Evolutionary conservation across 2,113 vertebrate genomes (phyloP).

Genomic region (Clarias magur): DNA sequence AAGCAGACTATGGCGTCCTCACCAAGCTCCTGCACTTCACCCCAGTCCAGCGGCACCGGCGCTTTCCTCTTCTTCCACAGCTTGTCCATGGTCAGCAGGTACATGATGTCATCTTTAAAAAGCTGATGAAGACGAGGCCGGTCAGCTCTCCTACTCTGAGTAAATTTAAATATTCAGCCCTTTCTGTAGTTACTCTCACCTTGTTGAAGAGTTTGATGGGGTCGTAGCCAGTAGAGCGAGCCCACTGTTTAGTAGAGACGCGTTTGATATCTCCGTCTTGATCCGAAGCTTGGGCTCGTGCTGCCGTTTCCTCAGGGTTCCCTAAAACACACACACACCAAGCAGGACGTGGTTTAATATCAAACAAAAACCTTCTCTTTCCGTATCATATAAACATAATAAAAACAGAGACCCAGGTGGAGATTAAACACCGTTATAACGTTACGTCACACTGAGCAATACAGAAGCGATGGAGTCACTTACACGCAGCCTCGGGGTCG

Average conservation of each 20-base stretch:
- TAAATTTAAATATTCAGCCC: not conserved
- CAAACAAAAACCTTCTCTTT: not conserved
- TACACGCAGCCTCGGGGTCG: constrained; percentile 94
- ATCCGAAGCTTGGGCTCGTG: constrained; percentile 85
- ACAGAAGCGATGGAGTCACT: constrained; percentile 63
- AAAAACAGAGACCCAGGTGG: not conserved
- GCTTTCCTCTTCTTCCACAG: constrained; percentile 97
- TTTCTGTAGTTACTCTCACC: constrained; percentile 67
- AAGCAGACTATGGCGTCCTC: constrained; percentile 32
- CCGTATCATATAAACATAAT: not conserved
- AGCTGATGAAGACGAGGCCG: constrained; percentile 70
- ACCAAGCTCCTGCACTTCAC: constrained; percentile 84
- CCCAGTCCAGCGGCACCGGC: constrained; percentile 91
- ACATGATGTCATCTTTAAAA: constrained; percentile 97
- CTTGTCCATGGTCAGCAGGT: constrained; percentile 97
- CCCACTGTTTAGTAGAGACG: constrained; percentile 95
- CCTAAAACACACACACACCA: constrained; percentile 68
- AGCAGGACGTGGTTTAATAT: not conserved
- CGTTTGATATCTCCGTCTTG: constrained; percentile 94
- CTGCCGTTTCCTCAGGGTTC: constrained; percentile 88
- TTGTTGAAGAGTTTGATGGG: constrained; percentile 94
- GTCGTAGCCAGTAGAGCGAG: constrained; percentile 91
- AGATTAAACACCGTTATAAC: not conserved
- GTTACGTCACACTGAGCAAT: too few relatives aligned
- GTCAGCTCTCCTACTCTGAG: not conserved